A percentile compares a stretch with the other conserved stretches of the same genome.
Evolutionary conservation across 2,888 invertebrate genomes (phyloP).

Genomic region (Gastracanthus pulcherrimus): DNA sequence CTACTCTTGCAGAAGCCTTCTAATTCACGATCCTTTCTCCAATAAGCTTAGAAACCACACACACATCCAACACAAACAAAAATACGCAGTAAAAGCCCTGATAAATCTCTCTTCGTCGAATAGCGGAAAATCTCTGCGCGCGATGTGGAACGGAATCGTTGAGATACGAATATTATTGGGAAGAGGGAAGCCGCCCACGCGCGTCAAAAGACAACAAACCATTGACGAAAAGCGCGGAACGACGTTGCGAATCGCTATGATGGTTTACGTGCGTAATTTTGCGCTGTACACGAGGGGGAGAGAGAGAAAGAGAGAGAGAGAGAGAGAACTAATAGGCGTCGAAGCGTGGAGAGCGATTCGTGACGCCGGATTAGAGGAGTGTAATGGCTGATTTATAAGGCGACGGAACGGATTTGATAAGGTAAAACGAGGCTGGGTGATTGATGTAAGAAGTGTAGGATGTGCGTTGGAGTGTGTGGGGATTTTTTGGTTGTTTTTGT

Average conservation of each 20-base stretch:
- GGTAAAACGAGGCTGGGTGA: too few species aligned
- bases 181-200: neutral
- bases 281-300: too few species aligned
- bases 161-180: too few species aligned
- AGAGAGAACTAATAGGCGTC: too few species aligned
- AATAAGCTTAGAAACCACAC: too few species aligned
- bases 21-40: too few species aligned
- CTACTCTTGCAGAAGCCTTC: too few species aligned
- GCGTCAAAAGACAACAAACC: neutral
- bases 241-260: neutral
- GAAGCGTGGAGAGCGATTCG: neutral
- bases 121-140: neutral
- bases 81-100: neutral
- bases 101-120: neutral
- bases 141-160: too few species aligned
- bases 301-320: too few species aligned
- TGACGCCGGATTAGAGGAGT: neutral
- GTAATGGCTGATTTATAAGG: neutral
- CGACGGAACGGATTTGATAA: conserved; percentile 1
- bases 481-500: too few species aligned
- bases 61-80: neutral
- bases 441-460: neutral
- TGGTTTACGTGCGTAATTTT: too few species aligned
- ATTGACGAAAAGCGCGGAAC: neutral
- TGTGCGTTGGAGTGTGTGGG: too few species aligned